A percentile compares a stretch with the other conserved stretches of the same genome.
phyloP scores from a whole-genome alignment of 2,113 vertebrate species.

The Seriola rivoliana region DNA sequence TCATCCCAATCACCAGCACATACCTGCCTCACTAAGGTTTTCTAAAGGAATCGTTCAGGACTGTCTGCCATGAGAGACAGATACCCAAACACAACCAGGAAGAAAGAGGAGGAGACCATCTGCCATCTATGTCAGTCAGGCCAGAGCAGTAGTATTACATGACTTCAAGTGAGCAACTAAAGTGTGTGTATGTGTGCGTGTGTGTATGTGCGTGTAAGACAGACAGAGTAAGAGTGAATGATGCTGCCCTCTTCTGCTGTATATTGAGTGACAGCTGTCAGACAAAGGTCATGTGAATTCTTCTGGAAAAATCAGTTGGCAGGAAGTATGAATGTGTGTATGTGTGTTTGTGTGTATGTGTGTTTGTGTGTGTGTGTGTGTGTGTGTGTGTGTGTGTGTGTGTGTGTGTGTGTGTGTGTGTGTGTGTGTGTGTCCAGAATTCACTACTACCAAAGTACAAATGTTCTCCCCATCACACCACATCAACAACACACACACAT shows the following conservation, averaged over 20 bases:
- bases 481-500: not conserved
- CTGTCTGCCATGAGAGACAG: too few species aligned
- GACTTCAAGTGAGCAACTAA: not conserved
- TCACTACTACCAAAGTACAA: not conserved
- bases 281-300: conserved; percentile 46
- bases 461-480: not conserved
- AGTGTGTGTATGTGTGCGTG: not conserved
- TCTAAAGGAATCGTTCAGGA: too few species aligned
- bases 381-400: not conserved
- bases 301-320: conserved; percentile 39
- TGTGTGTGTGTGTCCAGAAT: not conserved
- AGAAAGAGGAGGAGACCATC: too few species aligned
- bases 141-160: too few species aligned
- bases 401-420: not conserved
- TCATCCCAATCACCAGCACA: too few species aligned
- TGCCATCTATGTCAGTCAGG: too few species aligned
- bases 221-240: conserved; percentile 6
- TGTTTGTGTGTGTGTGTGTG: not conserved
- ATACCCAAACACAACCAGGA: too few species aligned
- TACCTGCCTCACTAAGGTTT: too few species aligned
- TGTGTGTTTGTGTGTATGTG: not conserved
- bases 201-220: too few species aligned
- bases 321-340: not conserved
- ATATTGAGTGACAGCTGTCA: conserved; percentile 55
- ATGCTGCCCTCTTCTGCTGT: not conserved